Base-by-base conservation (phyloP, 37 sponge, comb jelly and placozoan genomes). In the Geodia barretti region DNA sequence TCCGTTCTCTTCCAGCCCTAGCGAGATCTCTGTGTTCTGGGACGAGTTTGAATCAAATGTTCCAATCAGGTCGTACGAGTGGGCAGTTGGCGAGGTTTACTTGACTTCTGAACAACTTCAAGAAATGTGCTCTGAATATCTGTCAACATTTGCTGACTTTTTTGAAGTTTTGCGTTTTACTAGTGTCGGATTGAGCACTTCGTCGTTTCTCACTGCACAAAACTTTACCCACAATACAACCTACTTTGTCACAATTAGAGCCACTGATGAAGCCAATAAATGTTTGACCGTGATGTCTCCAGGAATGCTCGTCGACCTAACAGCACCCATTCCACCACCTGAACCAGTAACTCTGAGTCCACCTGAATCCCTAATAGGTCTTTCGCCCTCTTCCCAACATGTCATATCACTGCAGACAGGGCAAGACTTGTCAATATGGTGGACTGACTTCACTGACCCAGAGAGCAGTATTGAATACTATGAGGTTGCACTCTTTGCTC, bases 181-280 rank as follows among this genome's bases (percentile, higher is more conserved):
- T 43, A 54, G 71, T 67, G 68, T 81, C 47, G 79, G 42, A 24
- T 19, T 77, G 36, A 79, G 81, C 60, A 90, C 85, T 25, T 4
- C 61, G 34, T 83, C 74, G 7, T 38, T 47, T 19, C 24, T 32
- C 41, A 54, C 68, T 0, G 73, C 42, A 17, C 64, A 93, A 3
- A 30, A 63, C 40, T 89, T 96, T 17, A 19, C 69, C 2, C 79
- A 89, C n/a, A 88, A 86, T 37, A 58, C 68, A 0, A 72, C 84
- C 0, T 96, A 96, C 77, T 96, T 84, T 62, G 82, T 90, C 29
- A 72, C 84, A 54, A 41, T 96, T 39, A 68, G 97, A 78, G 93
- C 82, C 19, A 38, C 92, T 1, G 97, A 96, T 64, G 72, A 91
- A 59, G 88, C 93, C 0, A 64, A 75, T 19, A 83, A 90, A 35